These are phyloP conservation scores for Cynopterus sphinx DNA, from an alignment of 2,797 vertebrate species.

Conservation along the genomic window DNA sequence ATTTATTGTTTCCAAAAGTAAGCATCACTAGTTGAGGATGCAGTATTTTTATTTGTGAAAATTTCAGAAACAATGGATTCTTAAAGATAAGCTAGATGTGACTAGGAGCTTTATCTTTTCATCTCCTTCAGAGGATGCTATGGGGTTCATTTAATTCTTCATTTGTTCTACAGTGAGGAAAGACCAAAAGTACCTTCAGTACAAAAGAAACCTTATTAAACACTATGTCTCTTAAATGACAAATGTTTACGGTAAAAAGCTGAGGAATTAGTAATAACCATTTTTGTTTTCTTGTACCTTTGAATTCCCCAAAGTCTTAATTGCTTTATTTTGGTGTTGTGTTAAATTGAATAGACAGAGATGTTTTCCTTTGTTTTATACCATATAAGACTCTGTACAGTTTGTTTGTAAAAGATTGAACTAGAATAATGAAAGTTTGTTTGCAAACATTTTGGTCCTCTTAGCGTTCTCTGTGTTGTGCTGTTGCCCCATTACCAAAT, in stretches of 20 bases:
- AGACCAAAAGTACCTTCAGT: slow-evolving; percentile 80
- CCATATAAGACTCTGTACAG: slow-evolving; percentile 81
- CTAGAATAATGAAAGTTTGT: slow-evolving; percentile 86
- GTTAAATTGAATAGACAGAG: slow-evolving; percentile 82
- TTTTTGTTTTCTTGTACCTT: slow-evolving; percentile 81
- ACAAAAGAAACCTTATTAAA: slow-evolving; percentile 80
- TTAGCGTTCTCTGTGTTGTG: slow-evolving; percentile 79
- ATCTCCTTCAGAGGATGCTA: slow-evolving; percentile 69
- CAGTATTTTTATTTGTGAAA: slow-evolving; percentile 82
- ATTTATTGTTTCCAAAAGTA: slow-evolving; percentile 84
- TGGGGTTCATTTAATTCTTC: slow-evolving; percentile 65
- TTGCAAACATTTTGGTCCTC: slow-evolving; percentile 80
- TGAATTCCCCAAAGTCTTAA: slow-evolving; percentile 82
- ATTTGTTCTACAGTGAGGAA: slow-evolving; percentile 74
- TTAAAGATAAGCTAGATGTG: slow-evolving; percentile 79
- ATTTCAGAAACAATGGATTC: slow-evolving; percentile 77
- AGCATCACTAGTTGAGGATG: slow-evolving; percentile 82
- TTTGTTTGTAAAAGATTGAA: slow-evolving; percentile 86
- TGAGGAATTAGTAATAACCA: slow-evolving; percentile 82
- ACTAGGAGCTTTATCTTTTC: slow-evolving; percentile 74
- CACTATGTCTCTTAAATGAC: slow-evolving; percentile 80
- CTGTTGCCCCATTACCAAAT: slow-evolving; percentile 54
- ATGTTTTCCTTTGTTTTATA: slow-evolving; percentile 84
- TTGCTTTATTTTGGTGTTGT: slow-evolving; percentile 81
- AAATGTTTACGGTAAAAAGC: slow-evolving; percentile 83